Evolutionary conservation across 2,113 vertebrate genomes (phyloP), one percentile per base, ranked within the genome.

Genomic region (Hiodon alosoides): DNA sequence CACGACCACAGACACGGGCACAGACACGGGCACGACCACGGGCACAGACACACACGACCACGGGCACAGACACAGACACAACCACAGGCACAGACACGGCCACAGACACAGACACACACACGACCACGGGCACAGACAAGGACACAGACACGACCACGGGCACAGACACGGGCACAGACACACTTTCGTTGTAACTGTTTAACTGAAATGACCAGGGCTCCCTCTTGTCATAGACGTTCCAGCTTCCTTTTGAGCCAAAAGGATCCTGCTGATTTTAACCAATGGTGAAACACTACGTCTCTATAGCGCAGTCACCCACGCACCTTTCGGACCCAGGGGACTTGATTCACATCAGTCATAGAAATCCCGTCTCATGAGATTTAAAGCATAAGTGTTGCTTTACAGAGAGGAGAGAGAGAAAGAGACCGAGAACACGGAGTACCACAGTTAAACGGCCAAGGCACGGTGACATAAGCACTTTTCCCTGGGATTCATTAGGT

Each of bases 61-160:
- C 9, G 5, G 8, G 55, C 55, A 9, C 5, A 4, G 3, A 8
- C 9, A 11, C 9, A 59, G 14, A 59, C 14, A 3, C 58, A 59
- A 8, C n/a, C 72, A 31, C 8, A 11, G 53, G 60, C 55, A 66
- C 59, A 78, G 74, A 74, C 74, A 81, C 69, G 14, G 53, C 11
- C 48, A 31, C 31, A 31, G 1, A 31, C 31, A 6, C 67, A 54
- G 76, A 86, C 88, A 85, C 89, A 86, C 81, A 66, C 7, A 62
- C 74, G 57, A 81, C 81, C 83, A 67, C 70, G 55, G 77, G 76
- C 84, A 31, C 81, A 78, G 50, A 73, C 79, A 82, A 85, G n/a
- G 58, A 31, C 8, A 48, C 61, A 71, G 74, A 81, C 72, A 46
- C 31, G 65, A 69, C 10, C 52, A 6, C 67, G 53, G 13, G 73